phyloP scores from a whole-genome alignment of 2,797 vertebrate species.

The Chaunax sp. region DNA sequence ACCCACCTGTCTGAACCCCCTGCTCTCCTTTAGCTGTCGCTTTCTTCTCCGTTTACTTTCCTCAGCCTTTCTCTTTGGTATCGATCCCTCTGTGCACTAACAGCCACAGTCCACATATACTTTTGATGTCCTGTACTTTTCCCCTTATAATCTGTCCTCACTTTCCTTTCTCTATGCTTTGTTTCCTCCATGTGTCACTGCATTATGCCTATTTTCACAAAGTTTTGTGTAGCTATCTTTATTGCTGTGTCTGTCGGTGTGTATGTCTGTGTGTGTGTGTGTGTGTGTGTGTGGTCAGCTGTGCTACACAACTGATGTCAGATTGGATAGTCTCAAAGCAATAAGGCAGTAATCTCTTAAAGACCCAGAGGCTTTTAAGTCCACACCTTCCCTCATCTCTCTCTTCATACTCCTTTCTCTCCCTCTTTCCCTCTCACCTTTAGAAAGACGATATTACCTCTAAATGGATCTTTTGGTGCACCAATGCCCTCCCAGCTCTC shows the following conservation, averaged over 20 bases:
- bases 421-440: conserved; percentile 60
- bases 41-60: conserved; percentile 24
- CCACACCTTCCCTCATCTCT: conserved; percentile 68
- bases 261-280: conserved; percentile 14
- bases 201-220: conserved; percentile 43
- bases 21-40: conserved; percentile 28
- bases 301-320: conserved; percentile 76
- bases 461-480: conserved; percentile 79
- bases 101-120: conserved; percentile 15
- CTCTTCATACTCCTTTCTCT: conserved; percentile 60
- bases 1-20: conserved; percentile 43
- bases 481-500: conserved; percentile 46
- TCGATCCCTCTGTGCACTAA: conserved; percentile 6
- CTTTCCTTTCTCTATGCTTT: conserved; percentile 24
- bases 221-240: conserved; percentile 46
- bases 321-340: conserved; percentile 83
- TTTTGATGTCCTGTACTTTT: conserved; percentile 35
- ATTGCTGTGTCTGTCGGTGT: conserved; percentile 11
- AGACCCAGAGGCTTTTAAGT: conserved; percentile 77
- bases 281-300: conserved; percentile 73
- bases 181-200: conserved; percentile 25
- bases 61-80: conserved; percentile 28
- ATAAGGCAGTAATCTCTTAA: conserved; percentile 82
- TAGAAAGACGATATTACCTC: conserved; percentile 77
- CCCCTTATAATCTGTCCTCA: conserved; percentile 16